Evolutionary conservation across 2,797 vertebrate species (phyloP), one percentile per base, ranked within the genome.

Genomic region (Holocentrus rufus): DNA sequence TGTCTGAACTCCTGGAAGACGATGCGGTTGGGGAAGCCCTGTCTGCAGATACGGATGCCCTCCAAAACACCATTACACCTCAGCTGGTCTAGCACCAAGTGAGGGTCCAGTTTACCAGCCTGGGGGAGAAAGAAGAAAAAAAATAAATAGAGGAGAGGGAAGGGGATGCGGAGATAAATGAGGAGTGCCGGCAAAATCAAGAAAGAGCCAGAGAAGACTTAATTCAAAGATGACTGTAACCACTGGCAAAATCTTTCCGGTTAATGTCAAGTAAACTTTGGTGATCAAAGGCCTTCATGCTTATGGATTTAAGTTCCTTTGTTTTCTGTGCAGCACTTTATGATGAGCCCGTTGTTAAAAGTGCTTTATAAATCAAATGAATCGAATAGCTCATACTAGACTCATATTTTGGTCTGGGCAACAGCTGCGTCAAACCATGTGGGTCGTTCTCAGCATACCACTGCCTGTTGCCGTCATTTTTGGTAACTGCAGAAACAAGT

Each of bases 1-100:
- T 98, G 97, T 81, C 97, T 95, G 84, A 99, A 99, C 77, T 99
- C 97, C 93, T 99, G 97, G 94, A 99, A 99, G 64, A 98, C 93
- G 1, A 99, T 99, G 47, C 97, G 95, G 90, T 99, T 99, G n/a
- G 97, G 97, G 91, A 99, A 99, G 7, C 97, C 97, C 88, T 99
- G 97, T 79, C 97, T 96, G 80, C 97, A 99, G 92, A 99, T 99
- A 14, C 97, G 89, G 79, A 99, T 99, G 30, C 97, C 97, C 89
- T 99, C 97, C 80, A 99, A 84, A 42, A 99, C 97, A 0, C 97
- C 97, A 0, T 99, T 99, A 85, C 97, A 99, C 74, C 97, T 95
- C 11, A 99, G 94, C 92, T 99, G 97, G 47, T 99, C 97, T 53
- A 99, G 93, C 81, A 99, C 97, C 44, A 99, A 93, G 42, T 99